A percentile compares a stretch with the other conserved stretches of the same genome.
These are phyloP conservation scores for Erethizon dorsatum DNA, from an alignment of 2,797 vertebrate species.

Conservation along the genomic window DNA sequence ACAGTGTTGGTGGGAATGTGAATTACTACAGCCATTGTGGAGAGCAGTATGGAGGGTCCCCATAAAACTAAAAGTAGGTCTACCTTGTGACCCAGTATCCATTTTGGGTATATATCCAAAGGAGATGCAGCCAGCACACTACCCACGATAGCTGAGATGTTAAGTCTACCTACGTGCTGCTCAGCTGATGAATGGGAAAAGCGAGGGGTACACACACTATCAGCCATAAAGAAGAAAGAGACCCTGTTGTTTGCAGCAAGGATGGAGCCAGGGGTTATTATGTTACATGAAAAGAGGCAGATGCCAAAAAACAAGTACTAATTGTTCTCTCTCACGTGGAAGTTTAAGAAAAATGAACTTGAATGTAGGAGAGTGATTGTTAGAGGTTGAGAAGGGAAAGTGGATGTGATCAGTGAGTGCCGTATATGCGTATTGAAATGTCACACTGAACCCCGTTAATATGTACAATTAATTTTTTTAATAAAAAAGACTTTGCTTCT, in stretches of 20 bases:
- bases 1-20: not conserved
- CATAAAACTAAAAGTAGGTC: not conserved
- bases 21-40: not conserved
- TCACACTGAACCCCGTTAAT: no score
- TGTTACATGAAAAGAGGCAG: not conserved
- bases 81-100: not conserved
- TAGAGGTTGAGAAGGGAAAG: not conserved
- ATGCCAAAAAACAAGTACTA: not conserved
- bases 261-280: not conserved
- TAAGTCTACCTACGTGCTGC: not conserved
- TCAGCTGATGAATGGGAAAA: not conserved
- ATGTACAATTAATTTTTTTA: no score
- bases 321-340: not conserved
- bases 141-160: not conserved
- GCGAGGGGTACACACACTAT: not conserved
- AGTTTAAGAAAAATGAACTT: no score
- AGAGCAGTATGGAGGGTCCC: not conserved
- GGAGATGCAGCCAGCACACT: not conserved
- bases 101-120: not conserved
- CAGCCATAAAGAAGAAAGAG: not conserved
- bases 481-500: not conserved
- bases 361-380: not conserved
- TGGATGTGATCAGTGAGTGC: no score
- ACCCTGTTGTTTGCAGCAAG: not conserved
- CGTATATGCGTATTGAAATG: not conserved